Evolutionary conservation across 1,140 invertebrate genomes (phyloP), one percentile per base, ranked within the genome.

Genomic region (Conus ventricosus): DNA sequence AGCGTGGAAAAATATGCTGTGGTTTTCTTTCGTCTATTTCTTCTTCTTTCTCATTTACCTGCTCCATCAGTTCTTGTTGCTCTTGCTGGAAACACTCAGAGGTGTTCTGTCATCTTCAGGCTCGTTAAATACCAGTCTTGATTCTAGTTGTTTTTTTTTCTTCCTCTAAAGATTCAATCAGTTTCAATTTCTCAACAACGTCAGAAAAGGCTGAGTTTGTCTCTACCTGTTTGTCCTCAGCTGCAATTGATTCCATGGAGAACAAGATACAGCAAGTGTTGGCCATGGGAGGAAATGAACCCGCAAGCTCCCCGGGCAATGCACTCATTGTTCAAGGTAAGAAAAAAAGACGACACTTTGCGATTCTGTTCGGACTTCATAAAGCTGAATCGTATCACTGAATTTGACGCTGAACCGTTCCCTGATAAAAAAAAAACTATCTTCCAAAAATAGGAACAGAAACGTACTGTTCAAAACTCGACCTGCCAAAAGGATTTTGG

Each of bases 361-460:
- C 88, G 96, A 39, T 93, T 96, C 57, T 96, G 95, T 91, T 94
- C 92, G 3, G 96, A 96, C 92, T 96, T 95, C 92, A 95, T 91
- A 15, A 76, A 80, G 10, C 78, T 92, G 17, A 93, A 93, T 85
- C 15, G 75, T 17, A 84, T 87, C 8, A 87, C 71, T 4, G 81
- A 81, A 20, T 89, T 90, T 87, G 92, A 92, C 83, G 76, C 88
- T 23, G 90, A 92, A 60, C 90, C 91, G 39, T 88, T 93, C 53
- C 90, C 92, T 0, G 90, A 91, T 20, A 20, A 11, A 5, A n/a
- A 84, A 6, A 39, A 84, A 15, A 39, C 82, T n/a, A n/a, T 3
- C 87, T 96, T 4, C 76, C 93, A 8, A 88, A 84, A 8, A 88
- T 96, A 0, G 25, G 88, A 0, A 94, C 93, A 5, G 91, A 91